A percentile compares a stretch with the other conserved stretches of the same genome.
These are phyloP conservation scores for Brotula barbata DNA, from an alignment of 2,797 vertebrate species.

Conservation along the genomic window DNA sequence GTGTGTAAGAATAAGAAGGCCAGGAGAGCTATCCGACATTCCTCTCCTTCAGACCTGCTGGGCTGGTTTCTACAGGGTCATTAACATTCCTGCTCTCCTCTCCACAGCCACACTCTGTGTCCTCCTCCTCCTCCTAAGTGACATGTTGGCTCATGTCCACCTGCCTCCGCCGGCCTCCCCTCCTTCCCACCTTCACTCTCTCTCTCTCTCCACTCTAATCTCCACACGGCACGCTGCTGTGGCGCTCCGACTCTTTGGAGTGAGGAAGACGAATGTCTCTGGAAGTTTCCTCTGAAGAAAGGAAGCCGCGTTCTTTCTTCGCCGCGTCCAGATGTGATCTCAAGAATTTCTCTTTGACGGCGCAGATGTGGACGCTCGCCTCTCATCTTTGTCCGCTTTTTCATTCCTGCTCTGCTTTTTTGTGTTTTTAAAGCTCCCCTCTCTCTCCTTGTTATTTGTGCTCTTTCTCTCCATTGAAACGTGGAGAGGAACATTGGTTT, in stretches of 20 bases:
- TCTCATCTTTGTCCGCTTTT: constrained; percentile 42
- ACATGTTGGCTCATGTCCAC: constrained; percentile 75
- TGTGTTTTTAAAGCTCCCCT: constrained; percentile 21
- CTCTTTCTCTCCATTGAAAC: constrained; percentile 41
- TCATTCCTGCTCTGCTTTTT: constrained; percentile 19
- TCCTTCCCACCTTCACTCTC: constrained; percentile 30
- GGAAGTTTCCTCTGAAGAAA: constrained; percentile 26
- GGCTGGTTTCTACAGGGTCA: constrained; percentile 73
- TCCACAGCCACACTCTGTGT: constrained; percentile 54
- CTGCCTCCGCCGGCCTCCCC: constrained; percentile 44
- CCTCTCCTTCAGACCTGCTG: constrained; percentile 73
- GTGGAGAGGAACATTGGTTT: constrained; percentile 41
- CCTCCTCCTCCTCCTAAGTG: constrained; percentile 49
- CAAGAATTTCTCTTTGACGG: constrained; percentile 37
- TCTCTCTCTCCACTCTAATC: constrained; percentile 49
- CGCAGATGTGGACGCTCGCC: constrained; percentile 39
- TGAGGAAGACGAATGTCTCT: constrained; percentile 39
- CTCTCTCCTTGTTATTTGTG: constrained; percentile 17
- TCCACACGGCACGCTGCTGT: constrained; percentile 47
- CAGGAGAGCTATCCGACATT: constrained; percentile 72
- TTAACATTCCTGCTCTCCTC: constrained; percentile 72
- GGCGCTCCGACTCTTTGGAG: constrained; percentile 9
- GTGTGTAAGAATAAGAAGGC: constrained; percentile 41
- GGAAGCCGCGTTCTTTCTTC: constrained; percentile 1
- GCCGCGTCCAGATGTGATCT: constrained; percentile 28